Evolutionary conservation across 1,140 invertebrate genomes (phyloP).

Genomic region (Liolophura sinensis): DNA sequence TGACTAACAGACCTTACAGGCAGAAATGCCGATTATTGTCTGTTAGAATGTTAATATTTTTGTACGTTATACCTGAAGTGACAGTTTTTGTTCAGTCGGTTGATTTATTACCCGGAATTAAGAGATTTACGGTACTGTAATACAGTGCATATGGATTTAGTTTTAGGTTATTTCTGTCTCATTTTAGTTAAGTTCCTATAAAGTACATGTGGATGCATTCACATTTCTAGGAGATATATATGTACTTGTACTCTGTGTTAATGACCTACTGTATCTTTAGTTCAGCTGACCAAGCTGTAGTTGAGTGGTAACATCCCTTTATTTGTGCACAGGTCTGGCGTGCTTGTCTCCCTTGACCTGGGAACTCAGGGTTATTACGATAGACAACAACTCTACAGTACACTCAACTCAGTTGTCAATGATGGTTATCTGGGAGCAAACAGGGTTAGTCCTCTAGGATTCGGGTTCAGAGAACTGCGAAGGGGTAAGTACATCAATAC

Average conservation of each 20-base stretch:
- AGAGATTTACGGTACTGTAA: neutral
- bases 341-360: conserved; percentile 58
- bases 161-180: too few relatives aligned
- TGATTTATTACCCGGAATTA: too few relatives aligned
- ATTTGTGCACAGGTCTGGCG: conserved; percentile 20
- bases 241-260: neutral
- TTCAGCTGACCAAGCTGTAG: neutral
- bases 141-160: neutral
- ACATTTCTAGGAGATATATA: too few relatives aligned
- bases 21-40: too few relatives aligned
- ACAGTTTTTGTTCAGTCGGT: too few relatives aligned
- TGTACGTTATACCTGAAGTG: too few relatives aligned
- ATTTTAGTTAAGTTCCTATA: too few relatives aligned
- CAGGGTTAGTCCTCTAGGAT: conserved; percentile 55
- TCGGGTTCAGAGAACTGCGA: conserved; percentile 55
- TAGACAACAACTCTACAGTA: conserved; percentile 42
- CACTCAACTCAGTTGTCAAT: conserved; percentile 46
- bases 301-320: neutral
- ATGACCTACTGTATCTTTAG: too few relatives aligned
- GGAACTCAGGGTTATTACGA: conserved; percentile 57
- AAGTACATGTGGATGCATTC: neutral
- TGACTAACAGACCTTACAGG: too few relatives aligned
- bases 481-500: conserved; percentile 48
- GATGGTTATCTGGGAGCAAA: conserved; percentile 52
- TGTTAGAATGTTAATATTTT: too few relatives aligned